Evolutionary conservation across 2,113 vertebrate genomes (phyloP).

Genomic region (Girardinichthys multiradiatus): DNA sequence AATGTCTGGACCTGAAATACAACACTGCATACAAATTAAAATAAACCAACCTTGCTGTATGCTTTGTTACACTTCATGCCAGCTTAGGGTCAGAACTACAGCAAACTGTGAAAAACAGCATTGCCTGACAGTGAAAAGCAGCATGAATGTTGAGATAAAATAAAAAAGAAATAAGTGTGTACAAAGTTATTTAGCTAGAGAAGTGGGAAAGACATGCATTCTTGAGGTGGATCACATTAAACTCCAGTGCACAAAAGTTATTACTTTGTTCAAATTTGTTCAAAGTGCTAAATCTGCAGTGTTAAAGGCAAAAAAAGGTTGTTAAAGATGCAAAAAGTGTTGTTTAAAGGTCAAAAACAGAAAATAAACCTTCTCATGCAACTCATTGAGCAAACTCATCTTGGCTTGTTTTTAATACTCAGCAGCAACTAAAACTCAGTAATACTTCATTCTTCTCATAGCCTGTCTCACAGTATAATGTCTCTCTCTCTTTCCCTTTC

Average conservation of each 20-base stretch:
- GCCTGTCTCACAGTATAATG: constrained; percentile 23
- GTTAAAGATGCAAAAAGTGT: neutral
- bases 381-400: neutral
- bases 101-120: neutral
- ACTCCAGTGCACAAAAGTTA: neutral
- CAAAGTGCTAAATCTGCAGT: neutral
- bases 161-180: neutral
- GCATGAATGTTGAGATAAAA: neutral
- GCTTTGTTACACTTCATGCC: constrained; percentile 26
- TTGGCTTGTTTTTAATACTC: neutral
- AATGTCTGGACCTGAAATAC: constrained; percentile 1
- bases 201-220: neutral
- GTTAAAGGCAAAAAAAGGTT: neutral
- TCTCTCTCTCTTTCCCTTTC: constrained; percentile 11
- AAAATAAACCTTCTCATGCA: neutral
- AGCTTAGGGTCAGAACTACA: neutral
- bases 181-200: neutral
- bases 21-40: constrained; percentile 1
- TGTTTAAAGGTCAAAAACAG: neutral
- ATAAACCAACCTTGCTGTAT: constrained; percentile 12
- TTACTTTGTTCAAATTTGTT: neutral
- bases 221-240: no score
- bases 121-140: neutral
- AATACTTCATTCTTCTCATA: constrained; percentile 14
- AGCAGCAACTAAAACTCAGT: neutral